phyloP scores from a whole-genome alignment of 2,888 invertebrate species.

The Sarcophaga rosellei region DNA sequence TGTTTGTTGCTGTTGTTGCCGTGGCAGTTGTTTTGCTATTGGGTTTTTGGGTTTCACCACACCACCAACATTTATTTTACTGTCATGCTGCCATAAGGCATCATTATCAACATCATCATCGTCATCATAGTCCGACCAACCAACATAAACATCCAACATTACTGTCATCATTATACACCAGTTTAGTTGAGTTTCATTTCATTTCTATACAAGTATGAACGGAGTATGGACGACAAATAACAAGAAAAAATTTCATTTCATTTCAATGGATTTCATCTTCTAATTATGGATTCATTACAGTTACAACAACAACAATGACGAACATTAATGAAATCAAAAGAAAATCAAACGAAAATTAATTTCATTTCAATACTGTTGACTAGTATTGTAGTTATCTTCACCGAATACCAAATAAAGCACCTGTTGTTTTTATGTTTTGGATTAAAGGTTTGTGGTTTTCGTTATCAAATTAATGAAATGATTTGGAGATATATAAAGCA shows the following conservation, averaged over 20 bases:
- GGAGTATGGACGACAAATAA: neutral
- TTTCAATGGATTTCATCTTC: conserved; percentile 62
- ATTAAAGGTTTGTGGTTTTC: too few relatives aligned
- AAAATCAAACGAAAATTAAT: too few relatives aligned
- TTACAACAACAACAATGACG: too few relatives aligned
- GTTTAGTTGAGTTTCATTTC: neutral
- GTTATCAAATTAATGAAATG: too few relatives aligned
- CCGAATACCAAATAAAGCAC: too few relatives aligned
- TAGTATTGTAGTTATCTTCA: too few relatives aligned
- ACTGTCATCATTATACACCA: too few relatives aligned
- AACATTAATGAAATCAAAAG: too few relatives aligned
- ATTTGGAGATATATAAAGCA: too few relatives aligned
- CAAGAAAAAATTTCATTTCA: conserved; percentile 22
- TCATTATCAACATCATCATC: conserved; percentile 19
- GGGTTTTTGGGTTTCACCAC: conserved; percentile 51
- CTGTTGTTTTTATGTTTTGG: too few relatives aligned
- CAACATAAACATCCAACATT: neutral
- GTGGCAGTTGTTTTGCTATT: conserved; percentile 26
- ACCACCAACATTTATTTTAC: conserved; percentile 27
- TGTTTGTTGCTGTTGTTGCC: too few relatives aligned
- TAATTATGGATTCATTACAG: conserved; percentile 56
- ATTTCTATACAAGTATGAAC: neutral
- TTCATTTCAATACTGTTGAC: too few relatives aligned
- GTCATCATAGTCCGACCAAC: conserved; percentile 8
- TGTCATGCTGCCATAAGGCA: conserved; percentile 55